phyloP scores from a whole-genome alignment of 2,888 invertebrate genomes.

The Drosophila pseudotalamancana region DNA sequence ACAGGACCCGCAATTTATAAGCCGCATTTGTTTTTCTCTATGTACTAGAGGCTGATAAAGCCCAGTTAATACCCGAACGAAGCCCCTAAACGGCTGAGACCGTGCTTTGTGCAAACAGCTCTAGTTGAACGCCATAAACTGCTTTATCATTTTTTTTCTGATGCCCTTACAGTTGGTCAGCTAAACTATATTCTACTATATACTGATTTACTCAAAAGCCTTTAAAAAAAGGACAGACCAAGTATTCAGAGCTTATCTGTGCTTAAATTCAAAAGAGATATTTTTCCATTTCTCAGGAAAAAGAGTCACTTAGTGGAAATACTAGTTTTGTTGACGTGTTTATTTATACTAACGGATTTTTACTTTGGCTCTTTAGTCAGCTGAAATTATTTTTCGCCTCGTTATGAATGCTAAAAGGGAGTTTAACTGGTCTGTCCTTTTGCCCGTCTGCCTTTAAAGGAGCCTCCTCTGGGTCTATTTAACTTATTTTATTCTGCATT shows the following conservation, averaged over 20 bases:
- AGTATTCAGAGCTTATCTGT: too few species aligned
- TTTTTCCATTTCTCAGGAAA: too few species aligned
- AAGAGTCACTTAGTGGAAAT: too few species aligned
- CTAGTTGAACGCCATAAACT: slow-evolving; percentile 47
- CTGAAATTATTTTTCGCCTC: background rate
- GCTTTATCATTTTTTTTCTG: slow-evolving; percentile 37
- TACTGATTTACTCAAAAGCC: too few species aligned
- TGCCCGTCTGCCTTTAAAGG: slow-evolving; percentile 2
- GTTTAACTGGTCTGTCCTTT: slow-evolving; percentile 35
- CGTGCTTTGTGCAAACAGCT: slow-evolving; percentile 47
- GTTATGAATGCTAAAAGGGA: slow-evolving; percentile 50
- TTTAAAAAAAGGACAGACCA: too few species aligned
- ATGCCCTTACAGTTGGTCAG: background rate
- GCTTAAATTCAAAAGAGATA: too few species aligned
- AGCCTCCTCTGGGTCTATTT: slow-evolving; percentile 18
- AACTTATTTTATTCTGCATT: slow-evolving; percentile 56
- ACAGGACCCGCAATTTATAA: too few species aligned
- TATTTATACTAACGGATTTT: too few species aligned
- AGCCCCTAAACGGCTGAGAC: slow-evolving; percentile 24
- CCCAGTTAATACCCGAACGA: slow-evolving; percentile 55
- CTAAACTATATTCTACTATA: background rate
- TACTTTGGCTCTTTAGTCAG: background rate
- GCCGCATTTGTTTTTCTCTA: slow-evolving; percentile 54
- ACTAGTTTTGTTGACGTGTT: too few species aligned
- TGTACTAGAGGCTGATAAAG: slow-evolving; percentile 53